Evolutionary conservation across 2,113 vertebrate genomes (phyloP).

Genomic region (Anhinga rufa): DNA sequence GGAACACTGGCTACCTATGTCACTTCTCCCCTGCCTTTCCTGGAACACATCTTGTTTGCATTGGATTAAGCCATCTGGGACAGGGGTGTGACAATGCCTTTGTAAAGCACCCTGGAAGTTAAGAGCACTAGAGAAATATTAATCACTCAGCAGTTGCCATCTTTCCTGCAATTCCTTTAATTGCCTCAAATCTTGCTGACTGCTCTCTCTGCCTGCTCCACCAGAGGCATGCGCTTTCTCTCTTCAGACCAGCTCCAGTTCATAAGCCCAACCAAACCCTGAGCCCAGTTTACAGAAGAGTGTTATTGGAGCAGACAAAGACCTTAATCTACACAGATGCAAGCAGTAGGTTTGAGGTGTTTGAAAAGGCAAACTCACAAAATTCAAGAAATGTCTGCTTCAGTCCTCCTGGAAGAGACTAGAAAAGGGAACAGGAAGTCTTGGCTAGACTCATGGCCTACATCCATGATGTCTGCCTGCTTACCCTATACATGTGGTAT

Average conservation of each 20-base stretch:
- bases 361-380: background rate
- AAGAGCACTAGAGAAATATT: constrained; percentile 9
- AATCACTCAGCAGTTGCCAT: background rate
- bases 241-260: background rate
- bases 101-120: background rate
- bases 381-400: background rate
- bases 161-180: background rate
- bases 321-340: background rate
- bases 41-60: background rate
- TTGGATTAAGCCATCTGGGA: background rate
- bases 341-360: background rate
- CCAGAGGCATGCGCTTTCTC: background rate
- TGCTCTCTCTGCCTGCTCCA: background rate
- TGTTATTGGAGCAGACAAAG: background rate
- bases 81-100: background rate
- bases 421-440: background rate
- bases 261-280: background rate
- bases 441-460: background rate
- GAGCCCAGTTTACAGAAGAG: background rate
- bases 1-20: background rate
- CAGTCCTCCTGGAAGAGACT: background rate
- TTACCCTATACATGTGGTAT: fast-evolving
- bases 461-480: background rate
- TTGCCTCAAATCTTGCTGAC: background rate
- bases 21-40: background rate